Percentiles rank a stretch among this genome's conserved stretches.
phyloP scores from a whole-genome alignment of 2,113 vertebrate genomes.

The Hippocampus barbouri region DNA sequence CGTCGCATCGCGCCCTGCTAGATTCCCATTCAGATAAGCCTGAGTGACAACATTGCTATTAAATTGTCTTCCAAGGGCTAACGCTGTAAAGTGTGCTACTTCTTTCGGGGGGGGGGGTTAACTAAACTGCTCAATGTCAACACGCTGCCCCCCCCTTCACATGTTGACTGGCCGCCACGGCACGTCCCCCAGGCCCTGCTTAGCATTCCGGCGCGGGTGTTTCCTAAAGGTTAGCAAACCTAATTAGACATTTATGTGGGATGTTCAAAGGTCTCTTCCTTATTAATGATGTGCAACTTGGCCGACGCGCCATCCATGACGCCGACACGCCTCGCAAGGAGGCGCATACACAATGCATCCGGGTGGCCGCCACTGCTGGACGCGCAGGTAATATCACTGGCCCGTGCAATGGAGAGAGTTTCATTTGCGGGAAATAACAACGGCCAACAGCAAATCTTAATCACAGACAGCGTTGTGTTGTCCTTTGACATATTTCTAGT shows the following conservation, averaged over 20 bases:
- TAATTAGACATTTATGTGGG: slow-evolving; percentile 79
- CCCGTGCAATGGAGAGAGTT: background rate
- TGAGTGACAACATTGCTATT: background rate
- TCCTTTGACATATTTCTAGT: too few species aligned
- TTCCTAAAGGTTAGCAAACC: slow-evolving; percentile 78
- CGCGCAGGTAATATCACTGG: background rate
- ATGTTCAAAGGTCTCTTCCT: slow-evolving; percentile 75
- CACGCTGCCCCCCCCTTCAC: slow-evolving; percentile 37
- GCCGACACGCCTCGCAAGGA: slow-evolving; percentile 62
- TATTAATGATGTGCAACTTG: slow-evolving; percentile 76
- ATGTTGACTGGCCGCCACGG: slow-evolving; percentile 68
- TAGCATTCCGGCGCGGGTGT: slow-evolving; percentile 73
- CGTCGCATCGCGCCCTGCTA: background rate
- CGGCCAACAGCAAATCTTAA: too few species aligned
- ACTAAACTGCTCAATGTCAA: slow-evolving; percentile 66
- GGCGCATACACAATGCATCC: slow-evolving; percentile 59
- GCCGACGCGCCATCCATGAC: slow-evolving; percentile 66
- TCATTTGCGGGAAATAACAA: too few species aligned
- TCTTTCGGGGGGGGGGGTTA: slow-evolving; percentile 47
- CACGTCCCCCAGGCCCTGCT: slow-evolving; percentile 65
- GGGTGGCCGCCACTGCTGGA: slow-evolving; percentile 13
- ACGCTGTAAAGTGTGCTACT: slow-evolving; percentile 57
- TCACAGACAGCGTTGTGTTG: too few species aligned
- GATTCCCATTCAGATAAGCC: background rate
- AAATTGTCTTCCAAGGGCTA: slow-evolving; percentile 32